A percentile compares a stretch with the other conserved stretches of the same genome.
These are phyloP conservation scores for Channa striata DNA, from an alignment of 2,797 vertebrate genomes.

Conservation along the genomic window DNA sequence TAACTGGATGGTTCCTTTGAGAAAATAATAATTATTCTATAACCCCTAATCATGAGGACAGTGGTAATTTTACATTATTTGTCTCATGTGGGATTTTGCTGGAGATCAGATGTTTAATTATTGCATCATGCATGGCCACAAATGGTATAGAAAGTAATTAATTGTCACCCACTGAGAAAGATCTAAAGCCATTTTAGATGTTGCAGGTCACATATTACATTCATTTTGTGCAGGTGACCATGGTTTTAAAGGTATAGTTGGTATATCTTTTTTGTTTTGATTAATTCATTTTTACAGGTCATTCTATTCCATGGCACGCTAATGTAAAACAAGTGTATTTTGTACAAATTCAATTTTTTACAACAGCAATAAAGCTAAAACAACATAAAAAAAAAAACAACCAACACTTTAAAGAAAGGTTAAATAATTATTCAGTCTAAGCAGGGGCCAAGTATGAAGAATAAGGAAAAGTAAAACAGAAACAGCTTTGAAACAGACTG, in stretches of 20 bases:
- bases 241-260: conserved; percentile 76
- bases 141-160: conserved; percentile 61
- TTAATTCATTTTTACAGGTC: conserved; percentile 66
- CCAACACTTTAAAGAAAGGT: conserved; percentile 61
- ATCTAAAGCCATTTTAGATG: conserved; percentile 73
- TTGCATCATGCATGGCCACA: conserved; percentile 77
- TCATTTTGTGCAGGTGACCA: conserved; percentile 82
- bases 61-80: conserved; percentile 47
- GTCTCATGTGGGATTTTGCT: conserved; percentile 56
- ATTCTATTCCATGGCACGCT: conserved; percentile 72
- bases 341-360: conserved; percentile 65
- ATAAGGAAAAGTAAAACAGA: conserved; percentile 20
- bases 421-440: conserved; percentile 47
- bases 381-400: conserved; percentile 55
- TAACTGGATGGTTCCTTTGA: conserved; percentile 45
- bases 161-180: conserved; percentile 62
- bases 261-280: conserved; percentile 61
- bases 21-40: conserved; percentile 54
- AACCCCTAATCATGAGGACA: conserved; percentile 35
- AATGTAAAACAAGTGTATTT: conserved; percentile 55
- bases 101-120: conserved; percentile 72
- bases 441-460: conserved; percentile 48
- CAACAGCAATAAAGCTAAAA: conserved; percentile 77
- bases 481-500: conserved; percentile 43
- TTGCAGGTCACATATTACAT: conserved; percentile 79